A percentile compares a stretch with the other conserved stretches of the same genome.
These are phyloP conservation scores for Endotricha flammealis DNA, from an alignment of 2,888 invertebrate species.

Conservation along the genomic window DNA sequence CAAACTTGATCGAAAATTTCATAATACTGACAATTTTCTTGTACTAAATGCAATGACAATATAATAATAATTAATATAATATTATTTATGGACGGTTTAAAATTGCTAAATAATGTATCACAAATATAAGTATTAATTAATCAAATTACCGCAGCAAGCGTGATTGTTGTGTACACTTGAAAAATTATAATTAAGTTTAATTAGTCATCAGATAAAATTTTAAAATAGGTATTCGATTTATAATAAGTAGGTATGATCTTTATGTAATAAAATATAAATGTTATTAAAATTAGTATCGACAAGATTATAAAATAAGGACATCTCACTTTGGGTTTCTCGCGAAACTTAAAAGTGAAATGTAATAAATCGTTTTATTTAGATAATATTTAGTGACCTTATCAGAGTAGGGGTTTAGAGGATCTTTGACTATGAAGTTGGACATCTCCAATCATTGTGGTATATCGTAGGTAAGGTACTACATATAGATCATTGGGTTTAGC, in stretches of 20 bases:
- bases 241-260: no score
- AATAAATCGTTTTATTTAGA: no score
- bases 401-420: no score
- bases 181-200: no score
- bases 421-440: no score
- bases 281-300: not conserved
- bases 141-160: constrained; percentile 5
- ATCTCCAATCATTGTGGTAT: no score
- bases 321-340: constrained; percentile 60
- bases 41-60: constrained; percentile 34
- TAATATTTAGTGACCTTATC: no score
- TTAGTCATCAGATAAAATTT: no score
- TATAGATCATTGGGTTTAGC: no score
- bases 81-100: not conserved
- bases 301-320: constrained; percentile 23
- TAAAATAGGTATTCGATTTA: no score
- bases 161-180: not conserved
- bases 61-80: constrained; percentile 1
- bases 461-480: no score
- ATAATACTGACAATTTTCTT: constrained; percentile 56
- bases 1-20: constrained; percentile 30
- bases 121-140: constrained; percentile 15
- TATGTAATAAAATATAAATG: no score
- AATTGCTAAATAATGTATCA: constrained; percentile 7
- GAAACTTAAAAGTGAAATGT: constrained; percentile 64